phyloP scores from a whole-genome alignment of 2,113 vertebrate species.

The Pholis gunnellus region DNA sequence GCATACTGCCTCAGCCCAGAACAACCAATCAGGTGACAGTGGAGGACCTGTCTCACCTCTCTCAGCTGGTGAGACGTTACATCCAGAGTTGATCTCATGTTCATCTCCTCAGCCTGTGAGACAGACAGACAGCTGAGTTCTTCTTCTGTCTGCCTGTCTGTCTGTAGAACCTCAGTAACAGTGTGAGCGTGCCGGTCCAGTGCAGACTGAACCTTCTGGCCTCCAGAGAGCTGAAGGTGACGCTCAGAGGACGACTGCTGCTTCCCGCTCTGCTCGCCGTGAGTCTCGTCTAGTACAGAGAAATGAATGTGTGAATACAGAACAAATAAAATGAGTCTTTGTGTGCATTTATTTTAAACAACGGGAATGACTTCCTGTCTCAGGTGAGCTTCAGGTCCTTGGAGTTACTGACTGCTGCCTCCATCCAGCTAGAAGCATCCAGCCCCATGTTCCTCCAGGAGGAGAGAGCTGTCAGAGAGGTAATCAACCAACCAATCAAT shows the following conservation, averaged over 20 bases:
- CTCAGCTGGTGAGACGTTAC: slow-evolving; percentile 84
- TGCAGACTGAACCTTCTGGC: slow-evolving; percentile 84
- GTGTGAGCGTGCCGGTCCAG: slow-evolving; percentile 78
- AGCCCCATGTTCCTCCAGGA: slow-evolving; percentile 80
- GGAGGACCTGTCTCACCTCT: slow-evolving; percentile 86
- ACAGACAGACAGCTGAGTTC: neutral
- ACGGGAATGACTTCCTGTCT: slow-evolving; percentile 1
- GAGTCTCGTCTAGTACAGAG: slow-evolving; percentile 61
- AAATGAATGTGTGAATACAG: too few species aligned
- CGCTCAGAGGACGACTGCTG: slow-evolving; percentile 85
- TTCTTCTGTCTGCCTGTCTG: too few species aligned
- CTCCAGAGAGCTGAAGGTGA: slow-evolving; percentile 81
- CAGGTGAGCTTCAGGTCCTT: slow-evolving; percentile 82
- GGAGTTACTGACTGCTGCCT: slow-evolving; percentile 73
- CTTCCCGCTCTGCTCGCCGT: slow-evolving; percentile 85
- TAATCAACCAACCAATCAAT: slow-evolving; percentile 11
- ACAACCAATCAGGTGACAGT: slow-evolving; percentile 27
- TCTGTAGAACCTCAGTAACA: slow-evolving; percentile 53
- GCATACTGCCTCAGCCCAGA: slow-evolving; percentile 55
- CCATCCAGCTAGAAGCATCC: slow-evolving; percentile 72
- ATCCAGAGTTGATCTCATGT: neutral
- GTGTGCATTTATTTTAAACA: too few species aligned
- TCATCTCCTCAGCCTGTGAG: neutral
- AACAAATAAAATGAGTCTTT: too few species aligned
- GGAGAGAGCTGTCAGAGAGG: slow-evolving; percentile 74